These are phyloP conservation scores for Pygmarrhopalites habei DNA, from an alignment of 1,140 invertebrate genomes.

Conservation along the genomic window DNA sequence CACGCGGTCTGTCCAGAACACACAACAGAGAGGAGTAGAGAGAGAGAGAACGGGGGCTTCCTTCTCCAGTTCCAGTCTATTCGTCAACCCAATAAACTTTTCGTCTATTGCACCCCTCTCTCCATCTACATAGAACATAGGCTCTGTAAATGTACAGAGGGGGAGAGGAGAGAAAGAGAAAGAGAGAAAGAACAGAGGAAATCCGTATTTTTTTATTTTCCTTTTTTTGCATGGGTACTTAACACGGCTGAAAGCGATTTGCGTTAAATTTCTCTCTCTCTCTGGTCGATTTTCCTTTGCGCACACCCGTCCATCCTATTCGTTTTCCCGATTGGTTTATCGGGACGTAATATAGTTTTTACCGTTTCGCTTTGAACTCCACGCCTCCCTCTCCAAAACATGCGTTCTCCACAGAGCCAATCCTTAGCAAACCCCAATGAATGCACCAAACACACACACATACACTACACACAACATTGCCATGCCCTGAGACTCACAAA, in stretches of 20 bases:
- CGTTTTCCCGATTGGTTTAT: constrained; percentile 37
- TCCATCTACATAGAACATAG: too few species aligned
- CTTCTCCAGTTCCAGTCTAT: too few species aligned
- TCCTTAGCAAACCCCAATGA: constrained; percentile 28
- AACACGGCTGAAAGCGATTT: constrained; percentile 32
- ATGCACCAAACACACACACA: constrained; percentile 3
- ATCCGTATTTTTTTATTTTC: too few species aligned
- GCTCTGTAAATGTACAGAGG: constrained; percentile 8
- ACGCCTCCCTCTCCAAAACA: constrained; percentile 38
- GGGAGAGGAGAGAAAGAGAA: constrained; percentile 10
- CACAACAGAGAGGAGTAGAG: too few species aligned
- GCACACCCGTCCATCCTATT: constrained; percentile 32
- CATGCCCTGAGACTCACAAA: background rate
- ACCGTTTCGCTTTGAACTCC: constrained; percentile 37
- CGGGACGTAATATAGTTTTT: constrained; percentile 37
- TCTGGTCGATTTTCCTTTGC: constrained; percentile 35
- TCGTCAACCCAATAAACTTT: too few species aligned
- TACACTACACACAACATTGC: background rate
- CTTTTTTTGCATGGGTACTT: constrained; percentile 33
- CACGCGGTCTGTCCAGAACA: too few species aligned
- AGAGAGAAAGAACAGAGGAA: too few species aligned
- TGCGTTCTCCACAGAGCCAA: constrained; percentile 34
- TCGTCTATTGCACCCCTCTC: too few species aligned
- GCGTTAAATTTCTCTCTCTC: constrained; percentile 29
- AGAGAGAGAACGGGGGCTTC: too few species aligned